Conservation (phyloP, 1,140 invertebrate genomes). For the Agraylea sexmaculata region DNA sequence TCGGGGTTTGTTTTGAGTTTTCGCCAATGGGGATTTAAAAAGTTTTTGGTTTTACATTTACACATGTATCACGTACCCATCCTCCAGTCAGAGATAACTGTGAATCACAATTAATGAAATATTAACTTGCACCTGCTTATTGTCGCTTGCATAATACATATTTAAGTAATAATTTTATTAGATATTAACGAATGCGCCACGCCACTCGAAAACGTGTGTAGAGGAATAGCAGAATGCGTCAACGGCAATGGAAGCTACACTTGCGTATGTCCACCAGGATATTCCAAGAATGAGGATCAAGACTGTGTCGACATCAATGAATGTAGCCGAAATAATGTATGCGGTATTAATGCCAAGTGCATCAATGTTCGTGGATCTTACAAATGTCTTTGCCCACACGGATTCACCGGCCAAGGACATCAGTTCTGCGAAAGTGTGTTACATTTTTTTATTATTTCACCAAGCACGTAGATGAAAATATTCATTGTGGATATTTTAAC, state of each 20-base stretch:
- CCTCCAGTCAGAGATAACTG: slow-evolving; percentile 1
- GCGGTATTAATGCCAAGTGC: slow-evolving; percentile 69
- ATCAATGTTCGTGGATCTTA: slow-evolving; percentile 79
- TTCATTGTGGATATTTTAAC: neutral
- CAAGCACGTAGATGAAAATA: neutral
- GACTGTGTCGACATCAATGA: slow-evolving; percentile 80
- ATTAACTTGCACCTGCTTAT: slow-evolving; percentile 20
- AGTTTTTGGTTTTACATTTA: neutral
- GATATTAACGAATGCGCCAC: slow-evolving; percentile 23
- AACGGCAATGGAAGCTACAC: slow-evolving; percentile 63
- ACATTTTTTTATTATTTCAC: slow-evolving; percentile 16
- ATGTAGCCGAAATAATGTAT: slow-evolving; percentile 62
- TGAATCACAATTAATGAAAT: slow-evolving; percentile 9
- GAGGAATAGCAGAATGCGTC: slow-evolving; percentile 57
- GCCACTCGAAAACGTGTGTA: slow-evolving; percentile 46
- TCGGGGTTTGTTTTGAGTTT: slow-evolving; percentile 12
- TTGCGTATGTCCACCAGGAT: slow-evolving; percentile 64
- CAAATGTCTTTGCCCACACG: slow-evolving; percentile 70
- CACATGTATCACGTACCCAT: neutral
- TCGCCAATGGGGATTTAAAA: neutral
- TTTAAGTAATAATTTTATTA: slow-evolving; percentile 22
- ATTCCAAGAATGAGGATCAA: slow-evolving; percentile 43
- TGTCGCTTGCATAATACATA: slow-evolving; percentile 20
- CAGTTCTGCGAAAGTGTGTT: slow-evolving; percentile 70
- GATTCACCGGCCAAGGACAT: slow-evolving; percentile 68